Evolutionary conservation across 1,140 invertebrate species (phyloP), one percentile per base, ranked within the genome.

Genomic region (Ceratina calcarata): DNA sequence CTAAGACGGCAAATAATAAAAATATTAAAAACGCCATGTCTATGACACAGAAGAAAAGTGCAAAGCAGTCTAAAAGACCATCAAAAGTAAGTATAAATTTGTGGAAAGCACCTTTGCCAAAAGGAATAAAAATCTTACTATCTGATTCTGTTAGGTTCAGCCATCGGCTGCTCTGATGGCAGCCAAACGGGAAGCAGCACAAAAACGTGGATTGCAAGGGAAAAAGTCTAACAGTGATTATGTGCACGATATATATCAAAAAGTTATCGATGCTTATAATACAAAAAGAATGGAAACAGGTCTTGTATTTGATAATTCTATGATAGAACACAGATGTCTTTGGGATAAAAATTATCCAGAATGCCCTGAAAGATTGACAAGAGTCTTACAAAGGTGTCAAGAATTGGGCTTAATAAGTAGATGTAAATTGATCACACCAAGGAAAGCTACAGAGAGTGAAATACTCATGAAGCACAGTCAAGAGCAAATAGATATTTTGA

Each of bases 341-440:
- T 98, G 97, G 97, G 97, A 98, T 92, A 83, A 93, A 7, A 94
- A 95, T 68, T 97, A 98, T 93, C 96, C 96, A 3, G 98, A 99
- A 91, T 95, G 95, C 86, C 97, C 97, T 0, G 95, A 96, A 70
- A 94, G 98, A 86, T 95, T 97, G 62, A 94, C 93, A 8, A 91
- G 92, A 73, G 93, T 97, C 58, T 91, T 97, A n/a, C 93, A 97
- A 62, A 95, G 96, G 78, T 97, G 97, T 84, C 90, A 94, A 73
- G 95, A 97, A 87, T 91, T 97, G 49, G 95, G 95, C 18, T 92
- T 98, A 57, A 91, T 97, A 32, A 93, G 96, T 15, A 93, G 96
- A 78, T 98, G 96, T 88, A 91, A 94, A 73, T 84, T 91, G 8
- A 93, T 96, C 74, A 74, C 93, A 27, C 91, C 96, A 0, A 92